Base-by-base conservation (phyloP, 2,113 vertebrate genomes). In the Rhinolophus sinicus region DNA sequence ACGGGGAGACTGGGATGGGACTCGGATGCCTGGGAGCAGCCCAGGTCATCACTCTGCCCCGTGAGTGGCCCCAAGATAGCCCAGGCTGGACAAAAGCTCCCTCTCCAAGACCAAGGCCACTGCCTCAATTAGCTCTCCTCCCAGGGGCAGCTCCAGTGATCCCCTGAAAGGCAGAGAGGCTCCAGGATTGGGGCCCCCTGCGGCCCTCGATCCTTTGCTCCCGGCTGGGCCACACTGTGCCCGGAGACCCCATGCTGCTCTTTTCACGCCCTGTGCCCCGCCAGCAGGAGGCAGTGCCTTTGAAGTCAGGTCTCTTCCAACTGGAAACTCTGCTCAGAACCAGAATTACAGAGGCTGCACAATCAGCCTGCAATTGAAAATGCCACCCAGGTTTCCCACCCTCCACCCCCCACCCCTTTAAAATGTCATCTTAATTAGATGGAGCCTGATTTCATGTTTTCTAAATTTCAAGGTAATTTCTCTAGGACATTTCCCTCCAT, bases 391-490 rank as follows among this genome's bases (percentile, higher is more conserved):
- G 88, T 44, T 0, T 0, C 18, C 64, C 18, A 58, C 58, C 18
- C 0, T 0, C 0, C 35, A 33, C 30, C 21, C 50, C 38, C 44
- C 52, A 15, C 80, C 28, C n/a, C 69, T 38, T 93, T 58, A 87
- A 97, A 70, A 84, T 0, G 0, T 83, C 90, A 96, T 94, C 91
- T 93, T 10, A 2, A 91, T 76, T 94, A 95, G 93, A 15, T 8
- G 78, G 94, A 82, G 93, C 64, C 70, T 77, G 72, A 52, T 62
- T 67, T 93, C 76, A 78, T 86, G 88, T 28, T 97, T 98, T 80
- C 28, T 50, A 16, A 93, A 88, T 97, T 95, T 89, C 28, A 78
- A 93, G 98, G 95, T 7, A 33, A 97, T 97, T 96, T 97, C 97
- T 97, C 89, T 60, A 78, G 83, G 97, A 88, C 58, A n/a, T 93